Evolutionary conservation across 2,888 invertebrate species (phyloP), one percentile per base, ranked within the genome.

Genomic region (Monoplex corrugatus): DNA sequence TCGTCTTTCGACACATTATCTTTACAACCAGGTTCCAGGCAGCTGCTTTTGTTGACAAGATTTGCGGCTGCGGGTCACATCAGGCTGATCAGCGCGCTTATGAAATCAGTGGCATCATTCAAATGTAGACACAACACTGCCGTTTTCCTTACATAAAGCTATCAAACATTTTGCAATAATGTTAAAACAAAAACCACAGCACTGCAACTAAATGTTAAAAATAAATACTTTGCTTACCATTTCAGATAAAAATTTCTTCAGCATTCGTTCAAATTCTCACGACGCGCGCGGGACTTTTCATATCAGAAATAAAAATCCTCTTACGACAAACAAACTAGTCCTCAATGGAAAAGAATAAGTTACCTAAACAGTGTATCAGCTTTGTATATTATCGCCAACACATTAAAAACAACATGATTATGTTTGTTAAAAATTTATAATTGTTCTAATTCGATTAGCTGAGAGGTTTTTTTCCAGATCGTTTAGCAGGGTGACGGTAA

Each of bases 221-320:
- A 43, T 8, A 5, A 57, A 84, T 13, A 23, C 32, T 84, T 57
- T 83, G 23, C 84, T 84, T 57, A 84, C 84, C 84, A 84, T 84
- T 84, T 84, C 84, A 32, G 38, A 19, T 57, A 23, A 23, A 38
- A 43, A 45, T 50, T 10, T 28, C 32, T 32, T n/a, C 32, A 83
- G 8, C 28, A n/a, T 6, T 23, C 6, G 23, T 83, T 83, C 45
- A 23, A 83, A 83, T 43, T 45, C 32, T 38, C 50, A 45, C 28
- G 57, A 84, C 57, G 84, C 84, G 84, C 84, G 84, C 84, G 45
- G 38, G 84, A 57, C 84, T 35, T 8, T 45, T 57, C 8, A 38
- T 19, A 19, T 57, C 38, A 50, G 5, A 38, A 32, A 8, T n/a
- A n/a, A 38, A 57, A 23, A 45, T 38, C 38, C 28, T 6, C 84